Evolutionary conservation across 1,140 invertebrate species (phyloP).

Genomic region (Maconellicoccus hirsutus): DNA sequence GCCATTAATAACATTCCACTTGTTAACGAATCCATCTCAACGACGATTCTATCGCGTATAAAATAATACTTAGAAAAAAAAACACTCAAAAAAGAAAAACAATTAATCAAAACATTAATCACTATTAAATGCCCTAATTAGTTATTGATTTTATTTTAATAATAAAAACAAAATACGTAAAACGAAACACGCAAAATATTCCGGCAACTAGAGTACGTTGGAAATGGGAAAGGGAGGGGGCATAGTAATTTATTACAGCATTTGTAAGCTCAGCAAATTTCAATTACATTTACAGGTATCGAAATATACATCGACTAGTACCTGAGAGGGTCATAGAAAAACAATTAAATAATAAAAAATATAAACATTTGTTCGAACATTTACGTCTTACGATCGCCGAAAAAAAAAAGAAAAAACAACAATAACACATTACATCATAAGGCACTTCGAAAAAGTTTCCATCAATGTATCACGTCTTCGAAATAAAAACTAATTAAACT

Average conservation of each 20-base stretch:
- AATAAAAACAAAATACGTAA: not conserved
- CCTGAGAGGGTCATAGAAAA: not conserved
- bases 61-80: constrained; percentile 12
- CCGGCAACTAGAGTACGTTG: not conserved
- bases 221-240: not conserved
- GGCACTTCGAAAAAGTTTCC: not conserved
- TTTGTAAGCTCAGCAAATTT: constrained; percentile 5
- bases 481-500: not conserved
- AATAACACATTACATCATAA: constrained; percentile 6
- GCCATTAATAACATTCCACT: not conserved
- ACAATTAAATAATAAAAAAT: not conserved
- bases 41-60: not conserved
- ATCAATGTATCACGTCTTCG: not conserved
- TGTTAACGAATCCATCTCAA: not conserved
- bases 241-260: constrained; percentile 12
- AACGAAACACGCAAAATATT: not conserved
- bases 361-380: not conserved
- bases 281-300: not conserved
- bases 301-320: constrained; percentile 7
- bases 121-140: not conserved
- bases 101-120: constrained; percentile 3
- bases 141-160: not conserved
- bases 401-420: not conserved
- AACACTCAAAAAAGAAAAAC: not conserved
- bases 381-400: not conserved